Conservation (phyloP, 92 coral and sea anemone species). For the Phenganax subtilis region DNA sequence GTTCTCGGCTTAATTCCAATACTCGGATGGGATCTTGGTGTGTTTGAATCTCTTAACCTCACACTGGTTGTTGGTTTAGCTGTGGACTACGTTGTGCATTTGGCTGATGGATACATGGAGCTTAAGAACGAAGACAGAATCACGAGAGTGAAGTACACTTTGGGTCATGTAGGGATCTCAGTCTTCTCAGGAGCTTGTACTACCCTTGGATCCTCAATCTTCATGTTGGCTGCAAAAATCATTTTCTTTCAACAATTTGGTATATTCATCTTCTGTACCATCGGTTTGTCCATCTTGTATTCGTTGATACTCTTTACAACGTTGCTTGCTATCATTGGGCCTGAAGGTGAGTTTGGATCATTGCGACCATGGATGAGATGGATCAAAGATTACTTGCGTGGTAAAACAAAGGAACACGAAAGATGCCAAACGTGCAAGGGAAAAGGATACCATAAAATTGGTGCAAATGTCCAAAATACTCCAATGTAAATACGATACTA, state of each 20-base stretch:
- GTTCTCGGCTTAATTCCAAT: constrained; percentile 84
- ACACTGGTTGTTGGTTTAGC: constrained; percentile 93
- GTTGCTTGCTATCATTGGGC: constrained; percentile 72
- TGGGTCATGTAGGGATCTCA: constrained; percentile 85
- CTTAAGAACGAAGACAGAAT: constrained; percentile 38
- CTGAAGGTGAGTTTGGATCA: constrained; percentile 89
- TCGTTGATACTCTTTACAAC: constrained; percentile 83
- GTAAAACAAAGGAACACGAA: constrained; percentile 20
- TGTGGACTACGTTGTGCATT: constrained; percentile 94
- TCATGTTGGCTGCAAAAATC: constrained; percentile 96
- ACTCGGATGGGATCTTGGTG: constrained; percentile 93
- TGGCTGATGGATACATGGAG: constrained; percentile 84
- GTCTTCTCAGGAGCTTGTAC: constrained; percentile 93
- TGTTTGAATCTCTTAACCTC: constrained; percentile 81
- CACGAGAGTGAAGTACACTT: constrained; percentile 70
- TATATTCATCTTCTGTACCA: constrained; percentile 89
- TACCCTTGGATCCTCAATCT: constrained; percentile 86
- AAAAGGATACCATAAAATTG: constrained; percentile 26
- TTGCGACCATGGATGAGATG: constrained; percentile 45
- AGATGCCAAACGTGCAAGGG: constrained; percentile 26
- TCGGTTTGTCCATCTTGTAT: constrained; percentile 80
- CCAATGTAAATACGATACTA: not conserved
- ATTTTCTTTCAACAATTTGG: constrained; percentile 94
- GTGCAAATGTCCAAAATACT: not conserved
- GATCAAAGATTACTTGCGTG: constrained; percentile 23